phyloP scores from a whole-genome alignment of 2,888 invertebrate genomes.

The Sarcophaga subvicina region DNA sequence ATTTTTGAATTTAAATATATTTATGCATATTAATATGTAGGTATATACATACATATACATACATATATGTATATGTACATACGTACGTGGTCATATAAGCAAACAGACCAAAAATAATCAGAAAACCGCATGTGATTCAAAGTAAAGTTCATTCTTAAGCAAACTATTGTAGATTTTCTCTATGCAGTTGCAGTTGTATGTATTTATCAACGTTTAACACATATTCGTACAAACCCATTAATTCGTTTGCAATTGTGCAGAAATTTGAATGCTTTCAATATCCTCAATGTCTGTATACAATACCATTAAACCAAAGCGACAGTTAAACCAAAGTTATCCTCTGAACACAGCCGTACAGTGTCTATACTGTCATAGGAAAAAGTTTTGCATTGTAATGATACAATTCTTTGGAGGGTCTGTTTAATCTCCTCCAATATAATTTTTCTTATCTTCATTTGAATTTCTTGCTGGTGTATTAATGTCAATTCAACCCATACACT shows the following conservation, averaged over 20 bases:
- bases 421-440: conserved; percentile 3
- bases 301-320: too few species aligned
- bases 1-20: neutral
- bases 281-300: neutral
- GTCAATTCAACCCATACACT: conserved; percentile 11
- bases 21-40: neutral
- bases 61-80: neutral
- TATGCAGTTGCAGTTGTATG: neutral
- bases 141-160: neutral
- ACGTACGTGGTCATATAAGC: neutral
- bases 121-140: conserved; percentile 37
- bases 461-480: conserved; percentile 30
- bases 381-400: too few species aligned
- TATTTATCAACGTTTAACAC: neutral
- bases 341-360: too few species aligned
- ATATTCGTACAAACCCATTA: neutral
- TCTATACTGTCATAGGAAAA: too few species aligned
- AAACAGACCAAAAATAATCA: conserved; percentile 25
- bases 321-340: too few species aligned
- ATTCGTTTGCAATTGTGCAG: neutral
- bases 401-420: conserved; percentile 4
- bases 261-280: neutral
- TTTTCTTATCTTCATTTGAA: conserved; percentile 29
- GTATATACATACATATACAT: too few species aligned
- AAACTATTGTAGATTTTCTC: neutral